Base-by-base conservation (phyloP, 1,140 invertebrate genomes). In the Sarcophaga peregrina region DNA sequence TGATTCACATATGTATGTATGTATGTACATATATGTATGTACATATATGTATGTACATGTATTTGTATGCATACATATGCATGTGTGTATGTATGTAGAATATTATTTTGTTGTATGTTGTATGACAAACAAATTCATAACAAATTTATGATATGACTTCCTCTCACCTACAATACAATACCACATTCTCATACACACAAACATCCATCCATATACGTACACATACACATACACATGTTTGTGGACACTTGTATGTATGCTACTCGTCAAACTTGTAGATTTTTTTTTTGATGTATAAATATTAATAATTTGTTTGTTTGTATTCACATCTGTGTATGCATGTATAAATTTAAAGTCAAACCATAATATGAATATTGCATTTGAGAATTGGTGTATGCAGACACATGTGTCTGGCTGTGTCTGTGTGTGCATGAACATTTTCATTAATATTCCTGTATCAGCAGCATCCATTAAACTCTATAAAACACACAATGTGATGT, bases 281-380 rank as follows among this genome's bases (percentile, higher is more conserved):
- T 68, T 9, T 52, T 13, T 13, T n/a, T n/a, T n/a, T n/a, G n/a
- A 13, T 25, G 9, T 25, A 68, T 68, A 68, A 68, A 68, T 68
- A 68, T 68, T 68, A 17, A 68, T 68, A 17, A 68, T n/a, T n/a
- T n/a, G n/a, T n/a, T n/a, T n/a, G n/a, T n/a, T n/a, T n/a, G n/a
- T 68, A 68, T 68, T 68, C 62, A 68, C 62, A 68, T 68, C n/a
- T 68, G 62, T 68, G 62, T 68, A 37, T 37, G 20, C 20, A n/a
- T n/a, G n/a, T n/a, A n/a, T n/a, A n/a, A 68, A 68, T 68, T 68
- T 68, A 68, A 68, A 68, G 8, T 68, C 62, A 68, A 68, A 68
- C 62, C 62, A 25, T 68, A 68, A 68, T 68, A 68, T 68, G 17
- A 46, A 46, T 46, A 15, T 46, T 25, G 17, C 20, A 68, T 68